These are phyloP conservation scores for Neofelis nebulosa DNA, from an alignment of 2,113 vertebrate species.

Conservation along the genomic window DNA sequence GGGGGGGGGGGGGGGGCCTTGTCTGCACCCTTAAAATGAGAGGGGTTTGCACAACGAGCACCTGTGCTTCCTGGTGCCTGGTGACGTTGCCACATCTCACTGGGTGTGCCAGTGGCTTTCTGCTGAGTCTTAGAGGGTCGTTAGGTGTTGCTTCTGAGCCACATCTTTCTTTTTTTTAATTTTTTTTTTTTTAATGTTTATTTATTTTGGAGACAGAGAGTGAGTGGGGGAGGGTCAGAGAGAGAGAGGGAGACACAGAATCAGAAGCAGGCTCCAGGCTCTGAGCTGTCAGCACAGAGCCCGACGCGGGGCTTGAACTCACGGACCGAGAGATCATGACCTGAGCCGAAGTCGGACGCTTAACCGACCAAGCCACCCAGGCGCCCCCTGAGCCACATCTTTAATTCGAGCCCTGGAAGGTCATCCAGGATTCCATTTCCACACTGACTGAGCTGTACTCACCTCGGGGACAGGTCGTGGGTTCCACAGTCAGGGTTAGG, in stretches of 20 bases:
- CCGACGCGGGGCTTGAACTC: too few relatives aligned
- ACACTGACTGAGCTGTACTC: not conserved
- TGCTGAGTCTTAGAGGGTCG: not conserved
- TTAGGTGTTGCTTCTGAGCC: not conserved
- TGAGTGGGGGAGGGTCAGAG: too few relatives aligned
- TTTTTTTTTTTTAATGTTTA: too few relatives aligned
- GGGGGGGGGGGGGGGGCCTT: fast-evolving
- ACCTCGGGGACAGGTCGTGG: not conserved
- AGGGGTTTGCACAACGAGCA: not conserved
- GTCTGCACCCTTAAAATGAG: not conserved
- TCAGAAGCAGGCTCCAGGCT: too few relatives aligned
- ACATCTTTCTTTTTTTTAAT: too few relatives aligned
- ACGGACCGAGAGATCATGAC: too few relatives aligned
- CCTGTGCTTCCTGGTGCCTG: not conserved
- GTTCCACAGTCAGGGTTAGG: not conserved
- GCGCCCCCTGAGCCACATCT: not conserved
- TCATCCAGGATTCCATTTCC: not conserved
- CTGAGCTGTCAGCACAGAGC: too few relatives aligned
- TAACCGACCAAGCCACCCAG: too few relatives aligned
- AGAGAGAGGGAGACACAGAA: too few relatives aligned
- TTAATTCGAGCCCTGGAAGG: not conserved
- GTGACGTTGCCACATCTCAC: not conserved
- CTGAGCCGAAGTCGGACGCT: too few relatives aligned
- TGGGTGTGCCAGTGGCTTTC: not conserved
- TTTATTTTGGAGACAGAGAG: too few relatives aligned